Percentiles rank a stretch among this genome's conserved stretches.
Conservation (phyloP, 2,888 invertebrate genomes). For the Digitonthophagus gazella region DNA sequence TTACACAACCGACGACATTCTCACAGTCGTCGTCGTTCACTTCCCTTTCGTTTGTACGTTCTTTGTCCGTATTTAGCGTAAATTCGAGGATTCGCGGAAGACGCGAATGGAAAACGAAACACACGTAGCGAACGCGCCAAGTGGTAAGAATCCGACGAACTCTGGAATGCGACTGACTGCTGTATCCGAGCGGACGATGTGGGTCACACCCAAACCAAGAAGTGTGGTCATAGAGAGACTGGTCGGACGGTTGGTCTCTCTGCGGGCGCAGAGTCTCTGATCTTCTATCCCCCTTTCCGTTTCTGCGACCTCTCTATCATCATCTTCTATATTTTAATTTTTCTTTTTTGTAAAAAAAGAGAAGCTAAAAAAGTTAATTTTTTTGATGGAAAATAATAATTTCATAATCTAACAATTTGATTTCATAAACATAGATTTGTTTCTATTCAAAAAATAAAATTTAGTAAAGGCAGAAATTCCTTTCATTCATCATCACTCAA, state of each 20-base stretch:
- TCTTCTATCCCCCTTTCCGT: neutral
- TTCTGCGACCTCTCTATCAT: neutral
- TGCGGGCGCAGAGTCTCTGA: neutral
- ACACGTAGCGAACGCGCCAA: no score
- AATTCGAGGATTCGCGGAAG: no score
- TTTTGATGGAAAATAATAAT: no score
- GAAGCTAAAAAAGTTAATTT: no score
- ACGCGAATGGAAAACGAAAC: no score
- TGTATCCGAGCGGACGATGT: slow-evolving; percentile 24
- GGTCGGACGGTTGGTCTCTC: neutral
- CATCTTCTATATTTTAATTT: neutral
- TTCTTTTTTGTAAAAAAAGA: no score
- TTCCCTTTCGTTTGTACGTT: neutral
- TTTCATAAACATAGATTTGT: no score
- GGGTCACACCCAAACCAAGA: slow-evolving; percentile 32
- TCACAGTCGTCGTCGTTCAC: neutral
- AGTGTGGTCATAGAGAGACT: slow-evolving; percentile 1
- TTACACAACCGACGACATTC: neutral
- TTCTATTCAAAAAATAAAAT: no score
- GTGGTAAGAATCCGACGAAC: slow-evolving; percentile 3
- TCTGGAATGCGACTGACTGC: slow-evolving; percentile 23
- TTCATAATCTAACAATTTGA: no score
- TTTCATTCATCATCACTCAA: no score
- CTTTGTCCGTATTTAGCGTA: neutral
- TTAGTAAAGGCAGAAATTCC: no score